phyloP scores from a whole-genome alignment of 2,888 invertebrate genomes.

The Hipparchia sbordonii region DNA sequence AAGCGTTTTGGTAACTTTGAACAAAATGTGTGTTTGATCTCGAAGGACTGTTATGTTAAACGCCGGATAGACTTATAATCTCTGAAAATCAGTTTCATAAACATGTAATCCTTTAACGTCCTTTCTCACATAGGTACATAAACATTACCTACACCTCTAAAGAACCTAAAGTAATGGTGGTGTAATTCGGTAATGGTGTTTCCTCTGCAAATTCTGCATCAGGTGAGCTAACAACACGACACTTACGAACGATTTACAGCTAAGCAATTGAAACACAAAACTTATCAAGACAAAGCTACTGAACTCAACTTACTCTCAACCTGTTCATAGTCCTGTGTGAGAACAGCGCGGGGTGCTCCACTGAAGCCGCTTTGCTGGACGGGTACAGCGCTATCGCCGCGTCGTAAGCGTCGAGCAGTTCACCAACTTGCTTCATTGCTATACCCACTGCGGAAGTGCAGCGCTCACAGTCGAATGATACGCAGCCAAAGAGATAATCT shows the following conservation, averaged over 20 bases:
- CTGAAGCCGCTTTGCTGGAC: slow-evolving; percentile 90
- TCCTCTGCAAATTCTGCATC: neutral
- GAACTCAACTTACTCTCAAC: slow-evolving; percentile 77
- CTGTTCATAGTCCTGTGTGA: slow-evolving; percentile 85
- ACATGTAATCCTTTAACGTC: too few species aligned
- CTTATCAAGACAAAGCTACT: neutral
- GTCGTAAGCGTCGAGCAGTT: slow-evolving; percentile 88
- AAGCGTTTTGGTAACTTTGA: too few species aligned
- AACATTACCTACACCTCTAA: too few species aligned
- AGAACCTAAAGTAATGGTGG: too few species aligned
- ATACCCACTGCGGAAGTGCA: slow-evolving; percentile 88
- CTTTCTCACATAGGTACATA: too few species aligned
- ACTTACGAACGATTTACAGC: too few species aligned
- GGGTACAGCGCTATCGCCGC: slow-evolving; percentile 92
- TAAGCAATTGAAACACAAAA: too few species aligned
- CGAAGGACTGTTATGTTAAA: too few species aligned
- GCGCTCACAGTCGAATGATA: slow-evolving; percentile 87
- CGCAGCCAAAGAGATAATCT: slow-evolving; percentile 80
- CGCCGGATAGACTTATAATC: too few species aligned
- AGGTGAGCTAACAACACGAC: too few species aligned
- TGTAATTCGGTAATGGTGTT: neutral
- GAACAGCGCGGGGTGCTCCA: slow-evolving; percentile 87
- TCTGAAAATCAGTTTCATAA: too few species aligned
- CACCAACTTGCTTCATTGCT: slow-evolving; percentile 89
- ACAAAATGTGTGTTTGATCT: too few species aligned